Conservation (phyloP, 2,113 vertebrate species). For the Sisor rabdophorus region DNA sequence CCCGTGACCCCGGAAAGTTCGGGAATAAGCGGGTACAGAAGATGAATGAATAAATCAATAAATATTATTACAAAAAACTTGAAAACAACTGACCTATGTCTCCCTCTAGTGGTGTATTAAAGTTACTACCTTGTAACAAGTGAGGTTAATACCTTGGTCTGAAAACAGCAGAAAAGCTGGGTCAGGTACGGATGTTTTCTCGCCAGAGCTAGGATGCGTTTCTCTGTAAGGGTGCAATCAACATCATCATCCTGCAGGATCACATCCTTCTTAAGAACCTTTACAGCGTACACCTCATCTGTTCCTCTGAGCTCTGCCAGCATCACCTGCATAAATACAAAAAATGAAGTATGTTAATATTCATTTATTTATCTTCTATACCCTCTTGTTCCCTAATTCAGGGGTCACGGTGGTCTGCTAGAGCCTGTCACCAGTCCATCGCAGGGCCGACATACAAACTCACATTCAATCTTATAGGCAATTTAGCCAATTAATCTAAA, state of each 20-base stretch:
- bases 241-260: constrained; percentile 96
- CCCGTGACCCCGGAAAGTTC: no score
- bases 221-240: constrained; percentile 95
- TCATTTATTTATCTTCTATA: no score
- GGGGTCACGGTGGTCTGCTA: no score
- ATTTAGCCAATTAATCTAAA: no score
- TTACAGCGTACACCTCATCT: constrained; percentile 93
- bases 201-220: constrained; percentile 90
- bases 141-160: constrained; percentile 69
- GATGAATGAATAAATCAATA: no score
- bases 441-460: no score
- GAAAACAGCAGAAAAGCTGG: constrained; percentile 97
- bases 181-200: constrained; percentile 91
- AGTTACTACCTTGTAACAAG: neutral
- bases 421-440: no score
- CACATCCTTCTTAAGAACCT: constrained; percentile 94
- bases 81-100: neutral
- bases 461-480: no score
- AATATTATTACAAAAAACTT: no score
- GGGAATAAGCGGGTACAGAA: no score
- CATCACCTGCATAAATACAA: constrained; percentile 79
- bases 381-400: no score
- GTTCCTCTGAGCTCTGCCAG: constrained; percentile 89
- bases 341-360: neutral
- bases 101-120: constrained; percentile 41